Base-by-base conservation (phyloP, 2,888 invertebrate species). In the Yponomeuta cagnagella region DNA sequence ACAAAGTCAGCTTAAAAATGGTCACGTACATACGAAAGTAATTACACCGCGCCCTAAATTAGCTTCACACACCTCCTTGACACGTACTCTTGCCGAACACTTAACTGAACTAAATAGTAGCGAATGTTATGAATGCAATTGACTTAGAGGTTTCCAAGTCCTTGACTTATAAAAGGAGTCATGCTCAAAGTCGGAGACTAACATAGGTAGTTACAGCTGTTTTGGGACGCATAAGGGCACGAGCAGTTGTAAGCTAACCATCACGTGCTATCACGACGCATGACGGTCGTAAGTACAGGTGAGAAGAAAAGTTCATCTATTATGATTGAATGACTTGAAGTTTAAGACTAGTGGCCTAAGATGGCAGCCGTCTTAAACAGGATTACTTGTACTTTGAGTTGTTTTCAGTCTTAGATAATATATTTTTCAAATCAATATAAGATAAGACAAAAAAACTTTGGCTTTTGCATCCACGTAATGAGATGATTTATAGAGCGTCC, bases 131-230 rank as follows among this genome's bases (percentile, higher is more conserved):
- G 52, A 15, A 58, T 58, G 52, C 33, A 31, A 65, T 65, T 65
- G 33, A 33, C 10, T 48, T 68, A 9, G 43, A 68, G 68, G 43
- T 48, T 68, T 23, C 68, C 12, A 68, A 68, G 68, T 43, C 68
- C 68, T 68, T 65, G 65, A 65, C 65, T 68, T 10, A 65, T 30
- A 65, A 65, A 65, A 30, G 12, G 31, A 9, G 65, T 65, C 52
- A 15, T 58, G 15, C 52, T 12, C 52, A 58, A 58, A 58, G 15
- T 2, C 52, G 15, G 3, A 31, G 65, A 65, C 12, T 3, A 65
- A 65, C 8, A 65, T 30, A 65, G 65, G 65, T 33, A 30, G 65
- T 65, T 31, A 31, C 33, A 30, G 65, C 65, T 31, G 64, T 31
- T 30, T 30, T 64, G 30, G 52, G 31, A 30, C 31, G 30, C 10